Conservation (phyloP, 2,797 vertebrate genomes). For the Psittacula derbiana region DNA sequence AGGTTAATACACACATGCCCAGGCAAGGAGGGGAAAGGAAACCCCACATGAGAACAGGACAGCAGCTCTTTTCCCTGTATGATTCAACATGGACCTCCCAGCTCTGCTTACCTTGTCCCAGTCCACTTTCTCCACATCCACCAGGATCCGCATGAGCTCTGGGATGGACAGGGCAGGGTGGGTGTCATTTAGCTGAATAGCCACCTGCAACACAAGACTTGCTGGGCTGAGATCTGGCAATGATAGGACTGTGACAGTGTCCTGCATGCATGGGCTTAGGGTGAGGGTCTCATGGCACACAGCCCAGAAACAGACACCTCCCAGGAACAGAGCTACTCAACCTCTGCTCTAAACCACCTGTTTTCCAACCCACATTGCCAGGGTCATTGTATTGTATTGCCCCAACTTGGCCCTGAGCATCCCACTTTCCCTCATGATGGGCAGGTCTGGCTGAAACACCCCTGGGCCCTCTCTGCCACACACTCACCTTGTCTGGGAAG, state of each 20-base stretch:
- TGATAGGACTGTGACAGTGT: background rate
- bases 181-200: constrained; percentile 97
- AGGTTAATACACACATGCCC: fast-evolving
- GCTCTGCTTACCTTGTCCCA: constrained; percentile 86
- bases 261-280: fast-evolving
- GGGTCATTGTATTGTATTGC: background rate
- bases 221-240: background rate
- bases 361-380: background rate
- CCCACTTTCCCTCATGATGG: background rate
- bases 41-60: background rate
- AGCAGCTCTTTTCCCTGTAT: background rate
- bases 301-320: background rate
- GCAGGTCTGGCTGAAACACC: background rate
- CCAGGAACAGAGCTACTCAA: background rate
- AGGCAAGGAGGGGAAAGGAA: background rate
- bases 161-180: constrained; percentile 96
- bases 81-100: fast-evolving
- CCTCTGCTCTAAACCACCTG: background rate
- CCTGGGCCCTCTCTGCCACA: background rate
- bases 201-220: constrained; percentile 81
- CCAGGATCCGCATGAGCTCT: constrained; percentile 93
- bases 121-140: constrained; percentile 89
- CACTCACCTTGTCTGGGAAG: constrained; percentile 90
- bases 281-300: background rate
- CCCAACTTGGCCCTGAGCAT: background rate